Base-by-base conservation (phyloP, 30 jellyfish, hydroid and myxozoan species). In the Hydractinia echinata region DNA sequence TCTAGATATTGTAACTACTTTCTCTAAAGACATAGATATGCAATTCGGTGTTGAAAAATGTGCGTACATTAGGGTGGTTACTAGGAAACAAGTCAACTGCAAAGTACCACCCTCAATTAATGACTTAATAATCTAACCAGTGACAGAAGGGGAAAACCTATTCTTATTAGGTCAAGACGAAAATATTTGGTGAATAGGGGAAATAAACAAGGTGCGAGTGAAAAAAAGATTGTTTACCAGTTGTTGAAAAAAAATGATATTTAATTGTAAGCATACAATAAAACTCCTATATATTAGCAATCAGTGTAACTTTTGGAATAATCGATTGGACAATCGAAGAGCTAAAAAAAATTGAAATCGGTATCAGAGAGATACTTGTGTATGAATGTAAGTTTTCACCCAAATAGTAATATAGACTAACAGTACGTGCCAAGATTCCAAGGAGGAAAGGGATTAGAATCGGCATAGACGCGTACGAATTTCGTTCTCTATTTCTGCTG, bases 101-200 rank as follows among this genome's bases (percentile, higher is more conserved):
- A 21, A 14, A 52, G 53, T 55, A 50, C 79, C 79, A 21, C 60
- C 60, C 20, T 16, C 20, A 54, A 77, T 4, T 13, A 77, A 77
- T 76, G 54, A 21, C 15, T 84, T 68, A n/a, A 21, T 44, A 11
- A 82, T 68, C 30, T 2, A 66, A 82, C 85, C 86, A 49, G 86
- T 68, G 7, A 84, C 51, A 60, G 89, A 82, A 51, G 84, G 84
- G 55, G 89, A 82, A 67, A 55, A 73, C 7, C 70, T 67, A 39
- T 76, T 73, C 16, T 82, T 67, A 84, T 60, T 82, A 10, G 86
- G 78, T 4, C 88, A 81, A 55, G 88, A 81, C 77, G 86, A 81
- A 20, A 64, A 61, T 49, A 68, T 81, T 62, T 84, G 66, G 13
- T 69, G 70, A 5, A 84, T 82, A 55, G 87, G 89, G 20, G 64